Base-by-base conservation (phyloP, 2,888 invertebrate species). In the Metallyticus violacea region DNA sequence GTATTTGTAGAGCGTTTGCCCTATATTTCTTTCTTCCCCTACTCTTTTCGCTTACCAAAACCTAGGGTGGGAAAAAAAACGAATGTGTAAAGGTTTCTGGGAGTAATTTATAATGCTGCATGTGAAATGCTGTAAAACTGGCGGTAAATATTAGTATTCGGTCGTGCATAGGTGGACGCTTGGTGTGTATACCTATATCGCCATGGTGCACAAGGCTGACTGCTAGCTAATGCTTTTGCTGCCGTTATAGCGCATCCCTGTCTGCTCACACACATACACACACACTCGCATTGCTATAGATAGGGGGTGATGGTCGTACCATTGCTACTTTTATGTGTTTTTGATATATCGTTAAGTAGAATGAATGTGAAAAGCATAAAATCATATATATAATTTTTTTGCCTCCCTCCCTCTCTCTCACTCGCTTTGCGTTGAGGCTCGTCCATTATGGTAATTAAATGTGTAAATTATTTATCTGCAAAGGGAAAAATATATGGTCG, bases 271-370 rank as follows among this genome's bases (percentile, higher is more conserved):
- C 77, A 83, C 25, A 77, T n/a, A 81, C 30, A 29, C 81, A 29
- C 29, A 29, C 27, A 22, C 81, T 81, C 29, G 28, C 29, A 26
- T 28, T n/a, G 28, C 81, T 26, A 26, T 15, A 27, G 79, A 28
- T 27, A 29, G 76, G 80, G 85, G 26, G 80, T 29, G 85, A 78
- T 76, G 79, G 80, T 62, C 80, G 76, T 76, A 85, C 79, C 25
- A 80, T 62, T 40, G 27, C 86, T 85, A 85, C 85, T 87, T 87
- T 87, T 87, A 87, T 87, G 87, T 82, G 87, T 82, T 81, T 87
- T 87, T 87, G 87, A 87, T 87, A 87, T 87, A 87, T 87, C 87
- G 87, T 87, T 87, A 87, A 87, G 87, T 87, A 87, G 85, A 87
- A 87, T 87, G 87, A 81, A 87, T 87, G 87, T 81, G 85, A 81